Base-by-base conservation (phyloP, 2,797 vertebrate genomes). In the Tapera naevia region DNA sequence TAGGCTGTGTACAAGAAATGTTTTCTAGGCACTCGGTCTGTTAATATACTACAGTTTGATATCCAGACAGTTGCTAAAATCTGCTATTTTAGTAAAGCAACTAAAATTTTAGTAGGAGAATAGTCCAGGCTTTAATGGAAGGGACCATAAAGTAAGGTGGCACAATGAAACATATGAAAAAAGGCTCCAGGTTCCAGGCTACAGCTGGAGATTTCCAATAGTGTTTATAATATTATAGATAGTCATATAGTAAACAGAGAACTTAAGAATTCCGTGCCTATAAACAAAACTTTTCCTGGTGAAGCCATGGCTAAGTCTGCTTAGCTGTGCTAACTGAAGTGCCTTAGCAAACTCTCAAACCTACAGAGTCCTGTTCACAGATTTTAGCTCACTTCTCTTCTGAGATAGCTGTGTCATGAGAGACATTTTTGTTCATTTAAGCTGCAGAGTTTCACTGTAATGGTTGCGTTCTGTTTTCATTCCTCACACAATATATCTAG, bases 381-480 rank as follows among this genome's bases (percentile, higher is more conserved):
- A 66, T 91, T 87, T 85, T 83, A 78, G 28, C 23, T 92, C 24
- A 25, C 30, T 92, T 86, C 66, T 92, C 54, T 87, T 89, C 92
- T 76, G 62, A 81, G 72, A 91, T 84, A 71, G 50, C 50, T 83
- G 62, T 83, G 41, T 92, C 69, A 13, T 78, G 65, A 94, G 95
- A 94, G 65, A 22, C 72, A 7, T 57, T 88, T 90, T 79, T 94
- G 79, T 89, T 94, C 41, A 22, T 48, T 14, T 61, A 43, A 75
- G 79, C 69, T 54, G 21, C 46, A 39, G 58, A 21, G 46, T 80
- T 83, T 54, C 57, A 23, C 45, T 65, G 46, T 57, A 54, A 27
- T 51, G 58, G 5, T 54, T 72, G 41, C 83, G 65, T 53, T 92
- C 33, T 71, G 4, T 91, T 94, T 86, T 43, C 11, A 27, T 13